A percentile compares a stretch with the other conserved stretches of the same genome.
These are phyloP conservation scores for Oplegnathus fasciatus DNA, from an alignment of 2,113 vertebrate genomes.

Conservation along the genomic window DNA sequence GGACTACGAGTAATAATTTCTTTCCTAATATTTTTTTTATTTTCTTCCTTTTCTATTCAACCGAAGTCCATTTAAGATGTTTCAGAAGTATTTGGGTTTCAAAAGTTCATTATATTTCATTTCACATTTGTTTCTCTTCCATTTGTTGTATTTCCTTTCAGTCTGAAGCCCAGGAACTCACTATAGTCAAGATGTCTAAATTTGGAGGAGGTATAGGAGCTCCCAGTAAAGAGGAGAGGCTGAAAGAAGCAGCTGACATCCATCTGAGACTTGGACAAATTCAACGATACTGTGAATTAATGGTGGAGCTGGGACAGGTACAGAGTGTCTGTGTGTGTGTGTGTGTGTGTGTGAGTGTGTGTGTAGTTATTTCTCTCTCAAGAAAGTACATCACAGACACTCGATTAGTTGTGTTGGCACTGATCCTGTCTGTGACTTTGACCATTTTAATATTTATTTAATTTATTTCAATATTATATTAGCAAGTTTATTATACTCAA, in stretches of 20 bases:
- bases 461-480: too few relatives aligned
- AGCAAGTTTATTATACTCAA: background rate
- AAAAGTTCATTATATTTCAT: background rate
- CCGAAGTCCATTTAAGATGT: background rate
- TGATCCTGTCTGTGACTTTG: background rate
- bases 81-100: background rate
- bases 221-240: constrained; percentile 95
- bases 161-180: constrained; percentile 98
- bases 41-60: background rate
- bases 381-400: background rate
- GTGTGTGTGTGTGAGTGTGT: background rate
- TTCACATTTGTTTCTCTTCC: background rate
- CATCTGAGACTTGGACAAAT: constrained; percentile 95
- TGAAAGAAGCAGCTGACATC: constrained; percentile 95
- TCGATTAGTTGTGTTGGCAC: background rate
- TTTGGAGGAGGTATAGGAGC: constrained; percentile 97
- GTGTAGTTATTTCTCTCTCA: background rate
- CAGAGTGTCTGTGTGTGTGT: background rate
- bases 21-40: background rate
- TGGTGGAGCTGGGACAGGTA: constrained; percentile 99
- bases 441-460: background rate
- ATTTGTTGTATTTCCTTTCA: constrained; percentile 56
- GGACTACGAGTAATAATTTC: background rate
- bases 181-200: constrained; percentile 98
- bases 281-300: constrained; percentile 97